Percentiles rank a stretch among this genome's conserved stretches.
Conservation (phyloP, 2,797 vertebrate species). For the Acanthurus lineatus region DNA sequence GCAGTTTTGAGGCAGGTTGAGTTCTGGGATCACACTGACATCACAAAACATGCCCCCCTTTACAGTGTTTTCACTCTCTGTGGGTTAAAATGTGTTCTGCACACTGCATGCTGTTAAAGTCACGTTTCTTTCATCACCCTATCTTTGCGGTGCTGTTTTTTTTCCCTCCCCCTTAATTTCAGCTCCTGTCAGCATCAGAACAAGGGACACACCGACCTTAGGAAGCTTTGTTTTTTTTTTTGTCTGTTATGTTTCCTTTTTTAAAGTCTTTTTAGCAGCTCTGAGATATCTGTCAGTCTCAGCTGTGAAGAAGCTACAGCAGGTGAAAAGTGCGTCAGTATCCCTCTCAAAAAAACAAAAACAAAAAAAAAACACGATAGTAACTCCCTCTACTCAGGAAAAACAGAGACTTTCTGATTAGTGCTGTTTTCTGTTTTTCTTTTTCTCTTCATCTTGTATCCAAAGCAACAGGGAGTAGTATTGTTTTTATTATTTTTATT, state of each 20-base stretch:
- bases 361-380: constrained; percentile 17
- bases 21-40: constrained; percentile 21
- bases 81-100: constrained; percentile 25
- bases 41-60: constrained; percentile 16
- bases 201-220: constrained; percentile 17
- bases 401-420: constrained; percentile 68
- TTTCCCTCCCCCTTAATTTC: not conserved
- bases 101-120: constrained; percentile 36
- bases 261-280: constrained; percentile 3
- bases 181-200: constrained; percentile 20
- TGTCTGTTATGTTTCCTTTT: not conserved
- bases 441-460: constrained; percentile 56
- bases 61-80: constrained; percentile 11
- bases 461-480: constrained; percentile 74
- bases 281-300: constrained; percentile 8
- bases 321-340: constrained; percentile 35
- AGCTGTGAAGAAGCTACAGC: constrained; percentile 32
- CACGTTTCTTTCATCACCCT: constrained; percentile 15
- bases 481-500: constrained; percentile 24
- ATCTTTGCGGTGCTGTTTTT: not conserved
- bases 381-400: constrained; percentile 75
- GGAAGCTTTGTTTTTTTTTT: not conserved
- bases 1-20: not conserved
- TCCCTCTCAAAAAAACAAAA: constrained; percentile 17
- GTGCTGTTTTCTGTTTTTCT: constrained; percentile 67